Percentiles rank a stretch among this genome's conserved stretches.
Conservation (phyloP, 2,888 invertebrate genomes). For the Carcina quercana region DNA sequence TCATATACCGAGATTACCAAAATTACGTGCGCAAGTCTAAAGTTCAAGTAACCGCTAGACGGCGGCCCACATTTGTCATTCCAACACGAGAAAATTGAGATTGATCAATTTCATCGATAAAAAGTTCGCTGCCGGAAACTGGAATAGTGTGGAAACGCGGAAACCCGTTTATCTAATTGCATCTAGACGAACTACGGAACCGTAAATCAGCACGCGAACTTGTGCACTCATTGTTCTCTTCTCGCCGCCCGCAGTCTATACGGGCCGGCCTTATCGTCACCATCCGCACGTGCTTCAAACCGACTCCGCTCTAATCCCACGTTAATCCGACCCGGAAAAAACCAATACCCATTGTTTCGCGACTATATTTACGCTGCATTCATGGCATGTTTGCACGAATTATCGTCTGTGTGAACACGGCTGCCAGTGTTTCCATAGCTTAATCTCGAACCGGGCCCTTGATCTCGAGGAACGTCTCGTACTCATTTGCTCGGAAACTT, state of each 20-base stretch:
- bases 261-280: constrained; percentile 38
- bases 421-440: constrained; percentile 30
- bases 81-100: constrained; percentile 35
- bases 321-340: constrained; percentile 65
- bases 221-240: constrained; percentile 41
- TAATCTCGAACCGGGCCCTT: constrained; percentile 41
- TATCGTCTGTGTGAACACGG: constrained; percentile 45
- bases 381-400: constrained; percentile 50
- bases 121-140: constrained; percentile 36
- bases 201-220: constrained; percentile 31
- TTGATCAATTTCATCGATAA: constrained; percentile 38
- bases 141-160: constrained; percentile 36
- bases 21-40: too few relatives aligned
- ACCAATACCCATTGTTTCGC: constrained; percentile 60
- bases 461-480: constrained; percentile 33
- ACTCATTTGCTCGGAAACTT: too few relatives aligned
- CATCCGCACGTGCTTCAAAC: constrained; percentile 42
- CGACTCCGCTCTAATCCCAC: constrained; percentile 46
- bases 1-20: too few relatives aligned
- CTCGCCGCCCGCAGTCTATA: constrained; percentile 26
- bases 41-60: too few relatives aligned
- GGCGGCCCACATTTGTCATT: constrained; percentile 27
- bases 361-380: constrained; percentile 49
- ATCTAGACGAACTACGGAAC: constrained; percentile 36
- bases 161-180: constrained; percentile 48